Evolutionary conservation across 1,140 invertebrate genomes (phyloP).

Genomic region (Cydia fagiglandana): DNA sequence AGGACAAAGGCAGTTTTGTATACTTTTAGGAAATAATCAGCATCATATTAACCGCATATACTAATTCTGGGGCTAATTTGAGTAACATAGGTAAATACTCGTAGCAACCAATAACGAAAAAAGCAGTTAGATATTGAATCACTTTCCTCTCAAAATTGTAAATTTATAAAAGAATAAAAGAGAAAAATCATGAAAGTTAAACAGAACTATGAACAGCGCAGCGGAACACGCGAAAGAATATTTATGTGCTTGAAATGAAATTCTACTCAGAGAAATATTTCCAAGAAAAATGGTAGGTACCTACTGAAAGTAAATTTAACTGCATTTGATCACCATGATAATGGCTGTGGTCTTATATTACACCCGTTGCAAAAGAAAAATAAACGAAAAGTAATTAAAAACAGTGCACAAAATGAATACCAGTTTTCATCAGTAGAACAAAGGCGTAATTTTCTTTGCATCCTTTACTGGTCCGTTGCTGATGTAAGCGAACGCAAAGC

Average conservation of each 20-base stretch:
- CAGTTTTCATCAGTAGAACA: conserved; percentile 7
- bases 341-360: not conserved
- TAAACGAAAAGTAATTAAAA: not conserved
- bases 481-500: conserved; percentile 1
- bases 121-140: not conserved
- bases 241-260: conserved; percentile 5
- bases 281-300: conserved; percentile 1
- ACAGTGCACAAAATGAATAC: conserved; percentile 1
- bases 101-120: conserved; percentile 1
- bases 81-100: not conserved
- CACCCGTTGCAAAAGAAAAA: not conserved
- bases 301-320: not conserved
- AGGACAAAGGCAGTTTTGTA: no score
- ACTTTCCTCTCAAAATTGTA: not conserved
- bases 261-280: not conserved
- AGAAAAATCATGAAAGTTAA: not conserved
- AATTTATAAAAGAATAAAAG: conserved; percentile 1
- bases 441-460: not conserved
- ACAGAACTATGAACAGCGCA: not conserved
- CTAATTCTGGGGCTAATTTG: no score
- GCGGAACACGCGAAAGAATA: not conserved
- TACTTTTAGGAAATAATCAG: no score
- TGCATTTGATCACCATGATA: conserved; percentile 12
- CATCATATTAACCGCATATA: no score
- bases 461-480: not conserved